A percentile compares a stretch with the other conserved stretches of the same genome.
phyloP scores from a whole-genome alignment of 53 echinoderm and acorn worm genomes.

The Arbacia lixula region DNA sequence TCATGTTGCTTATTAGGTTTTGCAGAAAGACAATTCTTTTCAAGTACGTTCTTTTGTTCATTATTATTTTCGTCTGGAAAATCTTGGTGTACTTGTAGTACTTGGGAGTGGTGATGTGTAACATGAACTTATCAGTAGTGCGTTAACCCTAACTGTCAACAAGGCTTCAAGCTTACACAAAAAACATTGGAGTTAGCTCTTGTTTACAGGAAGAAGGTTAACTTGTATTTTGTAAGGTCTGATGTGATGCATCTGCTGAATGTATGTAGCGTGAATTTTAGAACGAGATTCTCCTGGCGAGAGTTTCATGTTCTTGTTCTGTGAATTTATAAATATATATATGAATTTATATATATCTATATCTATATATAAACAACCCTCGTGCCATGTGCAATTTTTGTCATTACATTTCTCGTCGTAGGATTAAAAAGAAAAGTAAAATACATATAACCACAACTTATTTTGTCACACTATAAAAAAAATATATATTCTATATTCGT shows the following conservation, averaged over 20 bases:
- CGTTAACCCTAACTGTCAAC: constrained; percentile 14
- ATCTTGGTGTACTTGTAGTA: constrained; percentile 15
- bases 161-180: too few species aligned
- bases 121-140: constrained; percentile 39
- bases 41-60: background rate
- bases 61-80: background rate
- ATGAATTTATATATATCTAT: constrained; percentile 24
- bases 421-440: constrained; percentile 1
- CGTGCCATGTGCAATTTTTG: constrained; percentile 49
- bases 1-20: constrained; percentile 11
- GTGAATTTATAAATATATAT: constrained; percentile 24
- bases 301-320: constrained; percentile 47
- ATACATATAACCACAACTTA: constrained; percentile 50
- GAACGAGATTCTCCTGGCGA: constrained; percentile 49
- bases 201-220: constrained; percentile 11
- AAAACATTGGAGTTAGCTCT: too few species aligned
- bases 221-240: constrained; percentile 44
- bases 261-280: constrained; percentile 33
- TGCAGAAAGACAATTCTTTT: background rate
- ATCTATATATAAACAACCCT: constrained; percentile 39
- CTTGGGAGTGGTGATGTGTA: constrained; percentile 21
- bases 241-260: constrained; percentile 46
- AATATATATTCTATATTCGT: constrained; percentile 63
- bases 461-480: constrained; percentile 58
- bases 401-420: constrained; percentile 33